Conservation (phyloP, 2,888 invertebrate genomes). For the Leptarthrus brevirostris region DNA sequence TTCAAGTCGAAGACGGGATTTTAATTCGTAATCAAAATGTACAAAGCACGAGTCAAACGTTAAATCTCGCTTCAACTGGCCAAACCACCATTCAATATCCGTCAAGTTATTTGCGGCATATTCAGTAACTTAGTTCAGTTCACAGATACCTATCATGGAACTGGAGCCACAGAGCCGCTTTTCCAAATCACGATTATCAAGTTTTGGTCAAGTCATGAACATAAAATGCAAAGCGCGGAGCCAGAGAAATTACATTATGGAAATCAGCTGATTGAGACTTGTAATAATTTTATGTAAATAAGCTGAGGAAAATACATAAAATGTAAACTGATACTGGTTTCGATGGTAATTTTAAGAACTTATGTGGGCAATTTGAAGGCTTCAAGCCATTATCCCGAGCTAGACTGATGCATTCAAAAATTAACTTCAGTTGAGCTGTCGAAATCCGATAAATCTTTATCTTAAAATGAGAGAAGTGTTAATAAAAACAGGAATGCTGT, state of each 20-base stretch:
- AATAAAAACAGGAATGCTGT: too few species aligned
- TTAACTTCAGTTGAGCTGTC: too few species aligned
- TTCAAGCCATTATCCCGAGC: too few species aligned
- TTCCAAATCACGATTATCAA: constrained; percentile 40
- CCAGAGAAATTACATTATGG: constrained; percentile 36
- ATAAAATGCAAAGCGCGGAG: constrained; percentile 22
- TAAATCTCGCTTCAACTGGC: background rate
- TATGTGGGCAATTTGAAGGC: constrained; percentile 12
- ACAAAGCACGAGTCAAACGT: constrained; percentile 19
- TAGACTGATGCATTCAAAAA: too few species aligned
- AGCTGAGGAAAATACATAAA: constrained; percentile 21
- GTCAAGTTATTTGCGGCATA: background rate
- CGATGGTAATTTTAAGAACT: background rate
- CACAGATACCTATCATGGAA: background rate
- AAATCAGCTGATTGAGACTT: constrained; percentile 38
- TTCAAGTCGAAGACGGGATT: background rate
- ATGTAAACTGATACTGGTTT: constrained; percentile 9
- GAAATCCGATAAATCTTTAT: too few species aligned
- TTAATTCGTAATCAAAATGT: constrained; percentile 30
- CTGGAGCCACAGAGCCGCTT: constrained; percentile 16
- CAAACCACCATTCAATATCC: constrained; percentile 32
- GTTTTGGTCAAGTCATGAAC: constrained; percentile 43
- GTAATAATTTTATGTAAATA: constrained; percentile 44
- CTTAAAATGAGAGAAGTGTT: too few species aligned
- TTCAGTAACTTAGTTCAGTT: background rate